Conservation (phyloP, 2,888 invertebrate genomes). For the Dryocosmus kuriphilus region DNA sequence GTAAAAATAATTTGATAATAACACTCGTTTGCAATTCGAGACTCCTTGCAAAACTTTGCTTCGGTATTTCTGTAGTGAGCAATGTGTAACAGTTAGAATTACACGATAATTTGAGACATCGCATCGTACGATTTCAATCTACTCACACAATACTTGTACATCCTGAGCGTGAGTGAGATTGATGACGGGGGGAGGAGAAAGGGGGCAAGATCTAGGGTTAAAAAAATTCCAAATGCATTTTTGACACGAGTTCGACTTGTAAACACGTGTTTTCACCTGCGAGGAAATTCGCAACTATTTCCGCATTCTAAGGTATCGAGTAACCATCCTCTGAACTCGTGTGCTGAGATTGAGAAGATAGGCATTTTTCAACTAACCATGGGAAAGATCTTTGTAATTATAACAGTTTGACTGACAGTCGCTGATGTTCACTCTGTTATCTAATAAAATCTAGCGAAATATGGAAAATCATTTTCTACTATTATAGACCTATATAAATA, state of each 20-base stretch:
- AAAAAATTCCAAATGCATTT: slow-evolving; percentile 38
- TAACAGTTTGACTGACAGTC: slow-evolving; percentile 13
- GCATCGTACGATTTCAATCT: slow-evolving; percentile 49
- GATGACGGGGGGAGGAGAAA: slow-evolving; percentile 41
- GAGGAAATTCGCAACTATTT: slow-evolving; percentile 60
- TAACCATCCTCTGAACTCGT: slow-evolving; percentile 12
- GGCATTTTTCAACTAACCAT: slow-evolving; percentile 3
- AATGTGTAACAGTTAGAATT: slow-evolving; percentile 60
- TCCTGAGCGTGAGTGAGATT: slow-evolving; percentile 35
- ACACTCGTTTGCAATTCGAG: slow-evolving; percentile 50
- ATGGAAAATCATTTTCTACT: neutral
- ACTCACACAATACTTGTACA: slow-evolving; percentile 44
- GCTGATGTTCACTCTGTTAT: neutral
- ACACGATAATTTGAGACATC: slow-evolving; percentile 50
- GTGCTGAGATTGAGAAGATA: slow-evolving; percentile 26
- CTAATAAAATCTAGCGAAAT: neutral
- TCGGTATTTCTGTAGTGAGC: slow-evolving; percentile 61
- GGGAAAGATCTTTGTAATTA: slow-evolving; percentile 29
- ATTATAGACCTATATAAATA: neutral
- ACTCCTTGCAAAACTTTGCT: slow-evolving; percentile 58
- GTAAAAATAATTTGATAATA: neutral
- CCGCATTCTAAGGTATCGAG: slow-evolving; percentile 57
- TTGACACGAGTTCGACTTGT: slow-evolving; percentile 45
- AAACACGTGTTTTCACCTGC: slow-evolving; percentile 56
- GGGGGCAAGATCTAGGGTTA: slow-evolving; percentile 21